A percentile compares a stretch with the other conserved stretches of the same genome.
These are phyloP conservation scores for Drosophila niveifrons DNA, from an alignment of 2,888 invertebrate species.

Conservation along the genomic window DNA sequence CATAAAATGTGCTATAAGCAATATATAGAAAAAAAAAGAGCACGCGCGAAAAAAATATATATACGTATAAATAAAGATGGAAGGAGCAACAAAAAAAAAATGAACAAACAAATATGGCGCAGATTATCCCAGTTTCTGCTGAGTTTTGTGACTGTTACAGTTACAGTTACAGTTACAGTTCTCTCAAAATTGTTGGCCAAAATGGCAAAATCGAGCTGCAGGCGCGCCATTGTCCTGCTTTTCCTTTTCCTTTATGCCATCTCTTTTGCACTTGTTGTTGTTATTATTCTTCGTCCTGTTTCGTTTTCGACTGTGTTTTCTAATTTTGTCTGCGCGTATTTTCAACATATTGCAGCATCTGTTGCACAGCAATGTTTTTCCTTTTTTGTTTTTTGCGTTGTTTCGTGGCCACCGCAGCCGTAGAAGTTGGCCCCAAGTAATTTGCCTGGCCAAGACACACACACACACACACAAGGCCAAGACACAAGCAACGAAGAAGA, in stretches of 20 bases:
- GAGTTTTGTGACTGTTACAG: constrained; percentile 36
- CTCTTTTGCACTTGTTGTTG: constrained; percentile 34
- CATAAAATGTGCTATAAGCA: constrained; percentile 34
- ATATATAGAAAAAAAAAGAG: constrained; percentile 27
- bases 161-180: constrained; percentile 34
- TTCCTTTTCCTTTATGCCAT: neutral
- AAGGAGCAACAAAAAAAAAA: constrained; percentile 15
- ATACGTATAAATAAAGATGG: constrained; percentile 7
- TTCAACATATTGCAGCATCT: constrained; percentile 76
- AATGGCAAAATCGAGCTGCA: constrained; percentile 63
- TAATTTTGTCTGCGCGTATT: constrained; percentile 56
- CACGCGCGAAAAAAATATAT: constrained; percentile 2
- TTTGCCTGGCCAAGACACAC: constrained; percentile 45
- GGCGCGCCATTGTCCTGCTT: constrained; percentile 37
- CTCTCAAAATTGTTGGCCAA: constrained; percentile 41
- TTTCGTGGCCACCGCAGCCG: constrained; percentile 43
- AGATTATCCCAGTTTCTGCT: constrained; percentile 55
- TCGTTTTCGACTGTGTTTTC: constrained; percentile 46
- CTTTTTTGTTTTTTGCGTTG: neutral
- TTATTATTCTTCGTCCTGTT: constrained; percentile 40
- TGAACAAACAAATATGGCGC: constrained; percentile 57
- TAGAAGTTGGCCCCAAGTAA: constrained; percentile 66
- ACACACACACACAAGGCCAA: neutral
- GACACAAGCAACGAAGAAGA: neutral
- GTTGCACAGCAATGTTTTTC: constrained; percentile 70